Conservation (phyloP, 2,113 vertebrate genomes). For the Ciconia boyciana region DNA sequence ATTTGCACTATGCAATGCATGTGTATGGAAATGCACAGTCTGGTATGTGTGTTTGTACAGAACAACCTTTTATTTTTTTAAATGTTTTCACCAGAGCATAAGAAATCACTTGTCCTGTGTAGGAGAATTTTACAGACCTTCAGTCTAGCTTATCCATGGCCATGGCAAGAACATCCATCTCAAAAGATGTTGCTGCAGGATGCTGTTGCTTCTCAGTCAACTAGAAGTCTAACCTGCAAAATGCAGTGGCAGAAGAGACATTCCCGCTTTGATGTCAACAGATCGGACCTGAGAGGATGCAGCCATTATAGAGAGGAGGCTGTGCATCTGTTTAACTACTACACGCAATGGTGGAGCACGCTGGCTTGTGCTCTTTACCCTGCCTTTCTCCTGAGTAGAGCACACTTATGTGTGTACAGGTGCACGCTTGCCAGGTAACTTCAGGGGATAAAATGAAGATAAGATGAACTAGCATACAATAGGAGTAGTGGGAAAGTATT, state of each 20-base stretch:
- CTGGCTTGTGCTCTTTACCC: neutral
- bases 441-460: neutral
- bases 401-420: neutral
- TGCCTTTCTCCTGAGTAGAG: neutral
- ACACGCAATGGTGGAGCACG: accelerated
- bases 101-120: neutral
- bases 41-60: neutral
- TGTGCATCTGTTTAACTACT: neutral
- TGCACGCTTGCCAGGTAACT: neutral
- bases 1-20: neutral
- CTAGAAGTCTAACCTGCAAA: neutral
- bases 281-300: neutral
- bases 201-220: neutral
- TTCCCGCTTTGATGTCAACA: neutral
- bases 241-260: neutral
- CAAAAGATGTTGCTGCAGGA: neutral
- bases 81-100: neutral
- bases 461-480: neutral
- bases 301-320: neutral
- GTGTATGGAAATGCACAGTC: neutral
- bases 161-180: neutral
- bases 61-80: neutral
- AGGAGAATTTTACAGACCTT: neutral
- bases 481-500: neutral
- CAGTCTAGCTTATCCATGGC: neutral